Evolutionary conservation across 2,797 vertebrate genomes (phyloP).

Genomic region (Mycteria americana): DNA sequence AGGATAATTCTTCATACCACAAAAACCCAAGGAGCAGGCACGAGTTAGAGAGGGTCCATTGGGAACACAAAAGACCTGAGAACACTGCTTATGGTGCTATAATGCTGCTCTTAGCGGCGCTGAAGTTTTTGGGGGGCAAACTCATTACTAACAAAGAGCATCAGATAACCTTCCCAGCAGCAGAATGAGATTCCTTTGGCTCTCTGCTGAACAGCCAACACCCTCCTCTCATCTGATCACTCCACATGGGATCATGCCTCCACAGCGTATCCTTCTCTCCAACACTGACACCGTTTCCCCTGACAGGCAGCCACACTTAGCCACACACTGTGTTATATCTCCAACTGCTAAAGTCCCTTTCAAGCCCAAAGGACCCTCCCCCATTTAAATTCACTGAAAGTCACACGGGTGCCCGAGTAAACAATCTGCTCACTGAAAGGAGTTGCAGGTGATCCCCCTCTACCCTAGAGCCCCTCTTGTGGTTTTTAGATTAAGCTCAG

Average conservation of each 20-base stretch:
- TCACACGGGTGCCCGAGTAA: neutral
- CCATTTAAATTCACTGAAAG: neutral
- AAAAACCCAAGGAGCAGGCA: neutral
- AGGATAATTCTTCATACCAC: neutral
- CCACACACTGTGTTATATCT: neutral
- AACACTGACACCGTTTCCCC: neutral
- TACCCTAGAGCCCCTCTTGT: neutral
- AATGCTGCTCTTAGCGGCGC: neutral
- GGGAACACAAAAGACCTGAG: neutral
- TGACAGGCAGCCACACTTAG: neutral
- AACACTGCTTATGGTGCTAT: neutral
- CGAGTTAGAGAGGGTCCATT: accelerated
- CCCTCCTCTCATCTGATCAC: neutral
- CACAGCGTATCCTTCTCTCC: neutral
- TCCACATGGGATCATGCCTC: neutral
- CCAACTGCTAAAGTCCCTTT: neutral
- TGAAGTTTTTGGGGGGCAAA: neutral
- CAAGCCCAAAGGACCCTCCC: neutral
- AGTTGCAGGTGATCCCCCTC: conserved; percentile 1
- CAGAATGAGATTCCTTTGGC: neutral
- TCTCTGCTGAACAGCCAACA: neutral
- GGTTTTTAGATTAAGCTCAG: neutral
- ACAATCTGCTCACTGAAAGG: conserved; percentile 5
- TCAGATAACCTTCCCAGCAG: neutral
- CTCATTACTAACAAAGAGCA: neutral